These are phyloP conservation scores for Deroplatys truncata DNA, from an alignment of 2,888 invertebrate species.

Conservation along the genomic window DNA sequence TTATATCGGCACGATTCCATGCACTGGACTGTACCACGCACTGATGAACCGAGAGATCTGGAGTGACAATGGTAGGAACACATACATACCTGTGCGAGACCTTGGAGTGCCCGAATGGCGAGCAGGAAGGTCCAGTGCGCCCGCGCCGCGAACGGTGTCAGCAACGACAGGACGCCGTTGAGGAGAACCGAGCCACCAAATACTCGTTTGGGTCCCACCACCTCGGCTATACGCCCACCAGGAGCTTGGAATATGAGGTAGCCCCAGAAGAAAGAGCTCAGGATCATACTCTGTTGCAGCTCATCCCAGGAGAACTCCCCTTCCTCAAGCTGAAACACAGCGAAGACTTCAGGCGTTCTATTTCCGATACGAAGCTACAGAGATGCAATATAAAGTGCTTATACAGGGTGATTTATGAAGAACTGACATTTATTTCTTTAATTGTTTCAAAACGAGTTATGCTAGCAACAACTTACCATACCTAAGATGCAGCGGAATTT, in stretches of 20 bases:
- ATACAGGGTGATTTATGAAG: no score
- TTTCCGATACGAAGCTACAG: no score
- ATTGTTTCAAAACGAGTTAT: no score
- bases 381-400: no score
- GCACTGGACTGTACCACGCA: no score
- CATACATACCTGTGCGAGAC: slow-evolving; percentile 43
- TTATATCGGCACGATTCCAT: no score
- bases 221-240: slow-evolving; percentile 43
- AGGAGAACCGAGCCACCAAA: slow-evolving; percentile 44
- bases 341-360: no score
- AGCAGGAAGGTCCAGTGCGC: slow-evolving; percentile 41
- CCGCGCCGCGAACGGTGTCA: slow-evolving; percentile 44
- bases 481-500: no score
- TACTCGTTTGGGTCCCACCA: slow-evolving; percentile 43
- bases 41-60: no score
- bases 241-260: slow-evolving; percentile 46
- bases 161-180: slow-evolving; percentile 43
- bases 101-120: slow-evolving; percentile 43
- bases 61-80: not conserved
- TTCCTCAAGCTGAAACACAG: not conserved
- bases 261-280: slow-evolving; percentile 47
- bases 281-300: slow-evolving; percentile 40
- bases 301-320: slow-evolving; percentile 40
- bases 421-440: no score
- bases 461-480: no score